Base-by-base conservation (phyloP, 1,140 invertebrate species). In the Agrypnia vestita region DNA sequence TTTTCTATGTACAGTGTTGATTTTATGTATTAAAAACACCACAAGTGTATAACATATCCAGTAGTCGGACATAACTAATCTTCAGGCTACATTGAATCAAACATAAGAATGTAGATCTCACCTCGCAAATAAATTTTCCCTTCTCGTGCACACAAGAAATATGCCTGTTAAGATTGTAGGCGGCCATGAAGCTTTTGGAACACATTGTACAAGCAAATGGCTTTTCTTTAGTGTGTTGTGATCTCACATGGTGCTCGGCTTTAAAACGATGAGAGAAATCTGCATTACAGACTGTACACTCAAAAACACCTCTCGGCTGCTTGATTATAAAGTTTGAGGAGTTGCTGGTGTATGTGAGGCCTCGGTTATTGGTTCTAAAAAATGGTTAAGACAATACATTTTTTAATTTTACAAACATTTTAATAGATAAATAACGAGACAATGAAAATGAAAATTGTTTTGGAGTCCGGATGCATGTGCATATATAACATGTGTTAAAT, bases 171-270 rank as follows among this genome's bases (percentile, higher is more conserved):
- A 83, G 71, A 61, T 79, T 64, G 61, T 80, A 44, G 8, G 79
- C 53, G 0, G 76, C 82, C 12, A 79, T 35, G 55, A 83, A 83
- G 3, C 43, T 43, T 76, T 80, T 83, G n/a, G 19, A 12, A 47
- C 82, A 83, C 8, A 51, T 43, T 12, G 46, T 25, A 47, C 82
- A 83, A 15, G 47, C 15, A 44, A 83, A 83, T 12, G 82, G 82
- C 55, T 75, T 80, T 67, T 83, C 82, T 13, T 83, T 73, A 10
- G 72, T 83, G 51, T 83, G 82, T 55, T 72, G 46, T 4, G 76
- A 69, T 25, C 82, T 51, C 9, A 80, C 76, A 35, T 83, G 82
- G 13, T 76, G 62, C 67, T 83, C 79, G n/a, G 82, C 82, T 46
- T 35, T 69, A 46, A 78, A 61, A 25, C 49, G 35, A 15, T 72